Evolutionary conservation across 2,113 vertebrate genomes (phyloP), one percentile per base, ranked within the genome.

Genomic region (Addax nasomaculatus): DNA sequence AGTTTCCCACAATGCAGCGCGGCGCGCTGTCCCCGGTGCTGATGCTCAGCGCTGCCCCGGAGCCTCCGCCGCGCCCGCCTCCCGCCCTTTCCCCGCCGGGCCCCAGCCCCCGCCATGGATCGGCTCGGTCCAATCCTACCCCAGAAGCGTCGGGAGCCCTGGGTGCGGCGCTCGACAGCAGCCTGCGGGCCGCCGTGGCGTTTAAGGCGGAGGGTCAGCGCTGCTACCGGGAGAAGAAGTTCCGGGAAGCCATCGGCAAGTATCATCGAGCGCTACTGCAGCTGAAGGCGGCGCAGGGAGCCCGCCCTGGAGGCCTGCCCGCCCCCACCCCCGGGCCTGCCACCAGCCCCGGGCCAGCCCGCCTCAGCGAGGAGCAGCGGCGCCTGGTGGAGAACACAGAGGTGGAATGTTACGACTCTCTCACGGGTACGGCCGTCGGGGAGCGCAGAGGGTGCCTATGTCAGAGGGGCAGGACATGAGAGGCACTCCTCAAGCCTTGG

Each of bases 191-290:
- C 97, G 99, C 99, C 78, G 99, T 99, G 97, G 99, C 99, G 97
- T 99, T 99, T 98, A 99, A 99, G 98, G 97, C 96, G 88, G 99
- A 99, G 99, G 99, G 99, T 73, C 99, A 99, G 96, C 99, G 99
- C 87, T 99, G 99, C 97, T 99, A 99, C 98, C 99, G 99, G 97
- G 99, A 99, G 98, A 99, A 99, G 99, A 99, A 99, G 99, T 99
- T 99, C 97, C 99, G 99, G 97, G 99, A 99, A 93, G 99, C 99
- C 89, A 99, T 99, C 80, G 99, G 99, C 97, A 99, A 99, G 98
- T 99, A 99, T 73, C 99, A 99, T 97, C 99, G 99, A 97, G 99
- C 99, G n/a, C 98, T 99, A 98, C 99, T 99, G 97, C 99, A 99
- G 97, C 99, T 99, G 90, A 99, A 99, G 97, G 99, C 99, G 85